These are phyloP conservation scores for Caenorhabditis uteleia DNA, from an alignment of 2,888 invertebrate genomes.

Conservation along the genomic window DNA sequence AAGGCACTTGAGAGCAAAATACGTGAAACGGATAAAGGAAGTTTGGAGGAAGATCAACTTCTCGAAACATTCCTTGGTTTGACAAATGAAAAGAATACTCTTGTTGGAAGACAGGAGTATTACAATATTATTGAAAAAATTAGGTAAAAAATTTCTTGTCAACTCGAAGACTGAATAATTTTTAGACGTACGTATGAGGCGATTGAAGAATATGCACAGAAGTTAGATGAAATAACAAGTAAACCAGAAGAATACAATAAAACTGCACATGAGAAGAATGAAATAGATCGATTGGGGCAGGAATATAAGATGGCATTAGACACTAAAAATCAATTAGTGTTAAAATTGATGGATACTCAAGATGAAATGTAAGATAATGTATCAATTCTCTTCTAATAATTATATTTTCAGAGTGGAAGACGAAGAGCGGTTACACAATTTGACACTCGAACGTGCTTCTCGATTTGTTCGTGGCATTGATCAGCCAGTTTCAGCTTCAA, in stretches of 20 bases:
- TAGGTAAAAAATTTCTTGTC: conserved; percentile 9
- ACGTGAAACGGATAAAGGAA: conserved; percentile 43
- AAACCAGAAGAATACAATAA: conserved; percentile 36
- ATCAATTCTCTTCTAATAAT: background rate
- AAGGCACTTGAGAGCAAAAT: conserved; percentile 38
- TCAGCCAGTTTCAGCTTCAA: conserved; percentile 51
- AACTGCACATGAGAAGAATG: conserved; percentile 54
- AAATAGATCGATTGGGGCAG: conserved; percentile 54
- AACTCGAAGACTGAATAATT: no score
- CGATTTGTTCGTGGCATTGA: conserved; percentile 48
- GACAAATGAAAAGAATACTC: conserved; percentile 51
- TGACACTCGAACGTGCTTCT: conserved; percentile 45
- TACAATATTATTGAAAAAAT: conserved; percentile 55
- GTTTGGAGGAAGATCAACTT: conserved; percentile 54
- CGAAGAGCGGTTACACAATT: conserved; percentile 41
- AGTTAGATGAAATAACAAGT: conserved; percentile 35
- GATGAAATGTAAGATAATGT: conserved; percentile 41
- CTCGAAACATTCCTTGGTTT: conserved; percentile 48
- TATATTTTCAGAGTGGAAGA: conserved; percentile 43
- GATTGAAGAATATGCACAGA: conserved; percentile 26
- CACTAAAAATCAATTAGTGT: conserved; percentile 39
- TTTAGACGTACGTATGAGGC: conserved; percentile 16
- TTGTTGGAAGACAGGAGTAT: conserved; percentile 51
- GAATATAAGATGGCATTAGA: conserved; percentile 50
- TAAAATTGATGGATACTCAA: conserved; percentile 42